Percentiles rank a stretch among this genome's conserved stretches.
Conservation (phyloP, 2,113 vertebrate species). For the Caretta caretta region DNA sequence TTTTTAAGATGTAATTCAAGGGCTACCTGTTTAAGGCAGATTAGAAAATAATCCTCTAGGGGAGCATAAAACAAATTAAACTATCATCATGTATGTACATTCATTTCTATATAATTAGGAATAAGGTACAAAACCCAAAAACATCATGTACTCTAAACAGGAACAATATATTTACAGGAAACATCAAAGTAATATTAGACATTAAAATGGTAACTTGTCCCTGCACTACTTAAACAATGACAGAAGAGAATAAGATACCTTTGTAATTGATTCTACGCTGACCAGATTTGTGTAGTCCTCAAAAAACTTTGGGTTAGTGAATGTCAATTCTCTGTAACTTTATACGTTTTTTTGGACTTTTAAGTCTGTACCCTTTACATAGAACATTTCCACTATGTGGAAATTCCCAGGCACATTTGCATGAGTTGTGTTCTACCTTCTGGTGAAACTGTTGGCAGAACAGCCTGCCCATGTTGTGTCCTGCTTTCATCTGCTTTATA, state of each 20-base stretch:
- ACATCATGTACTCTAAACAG: background rate
- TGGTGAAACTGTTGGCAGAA: background rate
- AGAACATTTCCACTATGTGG: background rate
- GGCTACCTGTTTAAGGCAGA: background rate
- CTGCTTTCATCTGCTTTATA: slow-evolving; percentile 36
- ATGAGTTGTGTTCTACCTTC: background rate
- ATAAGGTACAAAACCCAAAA: background rate
- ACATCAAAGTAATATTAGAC: background rate
- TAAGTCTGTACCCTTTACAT: background rate
- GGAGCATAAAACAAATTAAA: background rate
- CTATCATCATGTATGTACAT: background rate
- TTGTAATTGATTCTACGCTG: background rate
- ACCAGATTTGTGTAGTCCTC: background rate
- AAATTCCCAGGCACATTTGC: background rate
- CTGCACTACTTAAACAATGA: background rate
- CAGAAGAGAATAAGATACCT: background rate
- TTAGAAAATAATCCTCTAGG: background rate
- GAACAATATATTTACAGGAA: background rate
- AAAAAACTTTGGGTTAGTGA: fast-evolving
- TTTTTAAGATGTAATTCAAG: background rate
- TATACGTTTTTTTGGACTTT: background rate
- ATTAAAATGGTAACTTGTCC: background rate
- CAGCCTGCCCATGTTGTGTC: background rate
- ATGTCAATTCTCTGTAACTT: background rate
- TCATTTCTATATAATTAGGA: background rate